Percentiles rank a stretch among this genome's conserved stretches.
Evolutionary conservation across 2,888 invertebrate species (phyloP).

Genomic region (Caenorhabditis panamensis): DNA sequence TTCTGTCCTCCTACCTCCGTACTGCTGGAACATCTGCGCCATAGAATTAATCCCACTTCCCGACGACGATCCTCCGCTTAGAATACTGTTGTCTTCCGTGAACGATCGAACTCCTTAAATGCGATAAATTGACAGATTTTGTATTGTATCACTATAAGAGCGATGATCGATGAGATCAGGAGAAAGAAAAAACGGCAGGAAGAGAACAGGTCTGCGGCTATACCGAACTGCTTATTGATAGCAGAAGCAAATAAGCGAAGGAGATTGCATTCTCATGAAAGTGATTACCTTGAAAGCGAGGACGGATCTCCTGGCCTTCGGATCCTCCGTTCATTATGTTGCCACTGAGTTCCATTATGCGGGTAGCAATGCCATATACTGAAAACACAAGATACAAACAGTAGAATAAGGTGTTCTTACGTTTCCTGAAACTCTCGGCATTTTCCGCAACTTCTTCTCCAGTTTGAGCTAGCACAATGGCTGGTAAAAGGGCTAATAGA

Average conservation of each 20-base stretch:
- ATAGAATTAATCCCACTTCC: slow-evolving; percentile 59
- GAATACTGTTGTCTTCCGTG: slow-evolving; percentile 67
- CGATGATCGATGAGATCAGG: slow-evolving; percentile 41
- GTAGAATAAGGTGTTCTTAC: slow-evolving; percentile 31
- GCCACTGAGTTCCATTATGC: slow-evolving; percentile 67
- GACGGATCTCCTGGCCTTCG: slow-evolving; percentile 58
- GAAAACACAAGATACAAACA: no score
- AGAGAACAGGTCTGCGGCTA: slow-evolving; percentile 48
- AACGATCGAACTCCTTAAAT: slow-evolving; percentile 64
- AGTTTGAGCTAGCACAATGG: slow-evolving; percentile 37
- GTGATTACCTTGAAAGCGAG: slow-evolving; percentile 62
- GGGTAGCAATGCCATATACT: slow-evolving; percentile 68
- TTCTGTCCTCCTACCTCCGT: slow-evolving; percentile 57
- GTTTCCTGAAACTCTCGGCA: slow-evolving; percentile 48
- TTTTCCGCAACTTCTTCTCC: slow-evolving; percentile 54
- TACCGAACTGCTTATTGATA: slow-evolving; percentile 58
- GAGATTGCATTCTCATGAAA: slow-evolving; percentile 15
- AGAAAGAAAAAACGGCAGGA: slow-evolving; percentile 30
- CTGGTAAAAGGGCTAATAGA: slow-evolving; percentile 49
- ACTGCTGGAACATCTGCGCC: slow-evolving; percentile 66
- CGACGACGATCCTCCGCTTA: slow-evolving; percentile 62
- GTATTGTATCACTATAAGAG: slow-evolving; percentile 37
- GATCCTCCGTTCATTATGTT: slow-evolving; percentile 64
- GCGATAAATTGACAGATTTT: slow-evolving; percentile 41
- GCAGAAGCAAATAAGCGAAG: slow-evolving; percentile 14